These are phyloP conservation scores for Melanogrammus aeglefinus DNA, from an alignment of 2,797 vertebrate species.

Conservation along the genomic window DNA sequence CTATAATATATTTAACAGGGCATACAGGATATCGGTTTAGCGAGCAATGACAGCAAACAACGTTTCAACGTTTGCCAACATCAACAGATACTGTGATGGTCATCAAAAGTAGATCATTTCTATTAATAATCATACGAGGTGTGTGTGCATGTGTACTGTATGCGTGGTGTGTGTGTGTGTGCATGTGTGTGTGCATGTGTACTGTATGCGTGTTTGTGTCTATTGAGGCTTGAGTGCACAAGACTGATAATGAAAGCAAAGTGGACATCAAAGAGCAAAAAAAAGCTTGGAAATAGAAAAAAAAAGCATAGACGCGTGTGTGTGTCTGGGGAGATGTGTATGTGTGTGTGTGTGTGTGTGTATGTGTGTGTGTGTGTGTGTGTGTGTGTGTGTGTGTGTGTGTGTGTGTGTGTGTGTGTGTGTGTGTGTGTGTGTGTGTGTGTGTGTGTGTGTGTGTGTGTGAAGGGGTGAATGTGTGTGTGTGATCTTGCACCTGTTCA, in stretches of 20 bases:
- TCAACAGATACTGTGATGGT: too few relatives aligned
- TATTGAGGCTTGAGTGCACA: neutral
- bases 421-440: neutral
- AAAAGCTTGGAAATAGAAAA: neutral
- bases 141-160: conserved; percentile 23
- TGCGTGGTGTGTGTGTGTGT: conserved; percentile 15
- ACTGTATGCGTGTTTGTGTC: conserved; percentile 7
- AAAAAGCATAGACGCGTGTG: too few relatives aligned
- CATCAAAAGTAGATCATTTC: too few relatives aligned
- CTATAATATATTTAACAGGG: too few relatives aligned
- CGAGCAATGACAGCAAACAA: too few relatives aligned
- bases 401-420: neutral
- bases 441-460: conserved; percentile 2
- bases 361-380: too few relatives aligned
- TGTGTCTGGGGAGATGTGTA: neutral
- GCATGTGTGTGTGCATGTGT: conserved; percentile 25
- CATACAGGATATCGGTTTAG: too few relatives aligned
- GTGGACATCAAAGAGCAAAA: too few relatives aligned
- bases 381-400: too few relatives aligned
- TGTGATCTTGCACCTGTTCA: conserved; percentile 22
- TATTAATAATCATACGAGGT: neutral
- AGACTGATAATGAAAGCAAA: conserved; percentile 5
- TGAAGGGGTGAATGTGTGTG: neutral
- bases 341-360: neutral
- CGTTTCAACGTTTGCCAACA: too few relatives aligned